phyloP scores from a whole-genome alignment of 2,888 invertebrate genomes.

The Microctonus aethiopoides region DNA sequence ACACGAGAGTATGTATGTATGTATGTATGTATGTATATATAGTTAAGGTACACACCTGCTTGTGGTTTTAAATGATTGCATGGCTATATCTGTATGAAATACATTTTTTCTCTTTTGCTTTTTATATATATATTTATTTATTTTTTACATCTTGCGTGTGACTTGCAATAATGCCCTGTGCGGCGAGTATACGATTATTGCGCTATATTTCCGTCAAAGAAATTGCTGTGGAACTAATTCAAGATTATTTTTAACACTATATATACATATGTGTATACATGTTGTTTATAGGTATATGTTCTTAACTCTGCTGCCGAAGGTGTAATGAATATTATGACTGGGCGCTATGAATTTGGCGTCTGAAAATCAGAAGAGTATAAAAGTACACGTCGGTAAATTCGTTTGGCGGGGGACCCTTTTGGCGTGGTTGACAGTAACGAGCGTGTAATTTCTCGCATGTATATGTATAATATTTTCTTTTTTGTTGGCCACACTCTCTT shows the following conservation, averaged over 20 bases:
- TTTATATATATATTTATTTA: conserved; percentile 22
- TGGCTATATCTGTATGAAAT: conserved; percentile 34
- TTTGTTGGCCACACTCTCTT: neutral
- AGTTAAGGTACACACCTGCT: neutral
- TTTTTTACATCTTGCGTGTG: conserved; percentile 20
- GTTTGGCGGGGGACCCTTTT: neutral
- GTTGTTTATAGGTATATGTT: neutral
- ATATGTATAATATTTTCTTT: conserved; percentile 1
- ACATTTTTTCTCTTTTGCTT: conserved; percentile 19
- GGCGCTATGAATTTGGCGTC: conserved; percentile 14
- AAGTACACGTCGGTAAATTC: neutral
- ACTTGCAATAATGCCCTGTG: conserved; percentile 41
- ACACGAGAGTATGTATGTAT: no score
- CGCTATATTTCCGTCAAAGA: conserved; percentile 16
- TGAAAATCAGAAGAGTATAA: conserved; percentile 3
- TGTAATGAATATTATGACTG: conserved; percentile 15
- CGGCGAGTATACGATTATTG: conserved; percentile 20
- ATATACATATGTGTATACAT: neutral
- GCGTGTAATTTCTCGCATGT: conserved; percentile 18
- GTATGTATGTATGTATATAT: no score
- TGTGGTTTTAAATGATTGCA: conserved; percentile 30
- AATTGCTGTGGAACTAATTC: conserved; percentile 12
- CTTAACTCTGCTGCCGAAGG: conserved; percentile 1
- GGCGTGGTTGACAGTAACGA: conserved; percentile 23
- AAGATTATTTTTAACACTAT: conserved; percentile 8